Evolutionary conservation across 2,797 vertebrate species (phyloP).

Genomic region (Clamator glandarius): DNA sequence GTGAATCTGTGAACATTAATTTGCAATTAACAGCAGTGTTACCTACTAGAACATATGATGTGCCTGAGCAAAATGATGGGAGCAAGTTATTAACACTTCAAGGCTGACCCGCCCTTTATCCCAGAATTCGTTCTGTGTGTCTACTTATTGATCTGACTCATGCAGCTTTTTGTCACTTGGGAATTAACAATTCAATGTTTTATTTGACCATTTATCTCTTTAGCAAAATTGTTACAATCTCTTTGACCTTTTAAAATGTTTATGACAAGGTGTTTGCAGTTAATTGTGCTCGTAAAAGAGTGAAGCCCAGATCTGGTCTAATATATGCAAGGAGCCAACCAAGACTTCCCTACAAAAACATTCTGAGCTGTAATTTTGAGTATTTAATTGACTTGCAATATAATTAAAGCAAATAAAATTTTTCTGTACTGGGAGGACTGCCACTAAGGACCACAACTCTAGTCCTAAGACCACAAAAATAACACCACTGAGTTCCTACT

Average conservation of each 20-base stretch:
- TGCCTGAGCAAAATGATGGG: constrained; percentile 36
- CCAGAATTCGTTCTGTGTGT: constrained; percentile 68
- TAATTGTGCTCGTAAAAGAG: constrained; percentile 75
- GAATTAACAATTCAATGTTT: constrained; percentile 77
- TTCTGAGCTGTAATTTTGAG: not conserved
- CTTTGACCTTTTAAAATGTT: constrained; percentile 80
- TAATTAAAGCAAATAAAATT: not conserved
- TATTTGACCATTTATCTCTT: constrained; percentile 78
- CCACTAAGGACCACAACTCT: not conserved
- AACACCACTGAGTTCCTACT: rapidly evolving
- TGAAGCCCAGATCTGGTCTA: not conserved
- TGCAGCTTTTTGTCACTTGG: constrained; percentile 68
- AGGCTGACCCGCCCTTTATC: constrained; percentile 73
- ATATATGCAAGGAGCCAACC: not conserved
- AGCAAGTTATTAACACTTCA: constrained; percentile 73
- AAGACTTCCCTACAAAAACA: constrained; percentile 13
- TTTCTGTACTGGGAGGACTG: not conserved
- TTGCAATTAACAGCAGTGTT: constrained; percentile 6
- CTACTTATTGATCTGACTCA: constrained; percentile 75
- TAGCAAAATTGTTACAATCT: constrained; percentile 76
- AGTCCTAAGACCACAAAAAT: not conserved
- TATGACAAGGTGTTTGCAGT: constrained; percentile 70
- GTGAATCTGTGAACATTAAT: not conserved
- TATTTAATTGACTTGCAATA: not conserved
- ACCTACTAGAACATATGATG: constrained; percentile 17